These are phyloP conservation scores for Anas platyrhynchos DNA, from an alignment of 2,113 vertebrate genomes.

Conservation along the genomic window DNA sequence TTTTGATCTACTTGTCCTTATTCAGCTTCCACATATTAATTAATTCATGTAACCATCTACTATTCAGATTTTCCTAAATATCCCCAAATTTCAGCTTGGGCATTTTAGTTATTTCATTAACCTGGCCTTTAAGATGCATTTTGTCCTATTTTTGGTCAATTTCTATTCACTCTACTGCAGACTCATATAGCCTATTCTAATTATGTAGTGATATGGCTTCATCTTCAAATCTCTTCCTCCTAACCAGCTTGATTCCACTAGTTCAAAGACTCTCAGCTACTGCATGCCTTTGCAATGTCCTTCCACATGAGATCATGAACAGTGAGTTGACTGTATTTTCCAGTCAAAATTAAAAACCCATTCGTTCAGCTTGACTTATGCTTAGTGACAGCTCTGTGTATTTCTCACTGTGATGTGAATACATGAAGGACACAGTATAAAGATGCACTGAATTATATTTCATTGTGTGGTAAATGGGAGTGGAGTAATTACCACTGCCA, in stretches of 20 bases:
- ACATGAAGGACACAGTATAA: conserved; percentile 55
- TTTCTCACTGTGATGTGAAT: conserved; percentile 63
- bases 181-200: neutral
- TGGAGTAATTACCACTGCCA: conserved; percentile 42
- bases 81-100: neutral
- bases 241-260: neutral
- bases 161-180: neutral
- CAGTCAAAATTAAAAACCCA: conserved; percentile 72
- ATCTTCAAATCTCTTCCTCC: neutral
- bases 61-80: neutral
- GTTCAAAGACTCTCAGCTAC: conserved; percentile 6
- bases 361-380: conserved; percentile 74
- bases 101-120: conserved; percentile 30
- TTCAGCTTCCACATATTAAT: conserved; percentile 23
- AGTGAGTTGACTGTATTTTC: conserved; percentile 53
- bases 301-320: conserved; percentile 22
- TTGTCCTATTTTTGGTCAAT: neutral
- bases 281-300: conserved; percentile 49
- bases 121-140: neutral
- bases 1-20: conserved; percentile 20
- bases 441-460: conserved; percentile 20
- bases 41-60: conserved; percentile 18
- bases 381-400: conserved; percentile 64
- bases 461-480: conserved; percentile 30
- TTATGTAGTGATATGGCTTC: neutral